These are phyloP conservation scores for Anomalospiza imberbis DNA, from an alignment of 2,797 vertebrate genomes.

Conservation along the genomic window DNA sequence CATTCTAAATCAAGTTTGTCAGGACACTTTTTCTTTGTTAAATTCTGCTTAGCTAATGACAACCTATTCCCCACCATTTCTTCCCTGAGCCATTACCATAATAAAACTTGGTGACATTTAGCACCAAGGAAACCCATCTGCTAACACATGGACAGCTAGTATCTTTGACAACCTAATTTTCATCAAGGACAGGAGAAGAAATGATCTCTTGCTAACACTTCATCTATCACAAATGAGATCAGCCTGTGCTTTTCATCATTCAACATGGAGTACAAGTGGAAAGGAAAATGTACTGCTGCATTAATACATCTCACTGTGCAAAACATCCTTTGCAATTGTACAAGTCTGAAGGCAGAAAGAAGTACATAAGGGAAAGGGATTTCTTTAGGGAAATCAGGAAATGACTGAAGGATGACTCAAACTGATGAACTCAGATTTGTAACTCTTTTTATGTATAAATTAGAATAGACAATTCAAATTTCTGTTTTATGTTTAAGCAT, in stretches of 20 bases:
- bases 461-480: not conserved
- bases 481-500: not conserved
- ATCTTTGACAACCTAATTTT: constrained; percentile 53
- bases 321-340: not conserved
- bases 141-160: constrained; percentile 12
- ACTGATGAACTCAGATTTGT: not conserved
- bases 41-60: constrained; percentile 11
- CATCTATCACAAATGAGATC: constrained; percentile 35
- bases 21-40: constrained; percentile 14
- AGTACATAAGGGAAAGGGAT: not conserved
- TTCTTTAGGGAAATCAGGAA: constrained; percentile 21
- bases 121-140: constrained; percentile 37
- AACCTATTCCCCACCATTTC: not conserved
- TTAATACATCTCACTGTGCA: not conserved
- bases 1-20: not conserved
- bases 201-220: not conserved
- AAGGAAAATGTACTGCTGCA: not conserved
- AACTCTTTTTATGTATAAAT: not conserved
- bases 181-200: constrained; percentile 40
- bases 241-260: constrained; percentile 26
- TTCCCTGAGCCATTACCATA: constrained; percentile 8
- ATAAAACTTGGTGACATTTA: constrained; percentile 37
- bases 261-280: not conserved
- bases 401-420: not conserved
- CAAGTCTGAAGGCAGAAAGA: not conserved